Percentiles rank a stretch among this genome's conserved stretches.
phyloP scores from a whole-genome alignment of 2,888 invertebrate genomes.

The Idaea biselata region DNA sequence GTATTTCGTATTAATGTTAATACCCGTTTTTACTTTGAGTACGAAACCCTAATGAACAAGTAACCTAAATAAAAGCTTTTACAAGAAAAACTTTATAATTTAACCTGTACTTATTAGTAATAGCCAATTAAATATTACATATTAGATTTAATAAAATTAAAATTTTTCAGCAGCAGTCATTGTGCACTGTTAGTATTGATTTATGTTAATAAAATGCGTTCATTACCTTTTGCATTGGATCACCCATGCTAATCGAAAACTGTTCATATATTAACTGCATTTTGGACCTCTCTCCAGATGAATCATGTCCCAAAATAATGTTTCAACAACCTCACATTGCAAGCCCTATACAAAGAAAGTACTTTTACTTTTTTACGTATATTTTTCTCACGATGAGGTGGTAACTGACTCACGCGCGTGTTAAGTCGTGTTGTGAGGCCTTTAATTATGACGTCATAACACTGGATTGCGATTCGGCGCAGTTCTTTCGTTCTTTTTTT shows the following conservation, averaged over 20 bases:
- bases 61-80: too few relatives aligned
- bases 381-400: constrained; percentile 52
- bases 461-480: constrained; percentile 39
- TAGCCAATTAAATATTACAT: too few relatives aligned
- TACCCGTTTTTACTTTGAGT: too few relatives aligned
- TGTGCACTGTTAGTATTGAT: not conserved
- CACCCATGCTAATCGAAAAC: constrained; percentile 69
- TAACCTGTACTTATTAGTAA: too few relatives aligned
- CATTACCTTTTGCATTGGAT: constrained; percentile 60
- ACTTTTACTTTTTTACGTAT: constrained; percentile 74
- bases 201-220: not conserved
- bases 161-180: not conserved
- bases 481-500: constrained; percentile 44
- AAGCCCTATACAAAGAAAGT: constrained; percentile 71
- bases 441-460: constrained; percentile 74
- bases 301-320: constrained; percentile 68
- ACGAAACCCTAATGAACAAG: too few relatives aligned
- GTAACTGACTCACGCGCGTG: constrained; percentile 56
- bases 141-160: not conserved
- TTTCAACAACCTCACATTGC: constrained; percentile 56
- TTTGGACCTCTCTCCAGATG: constrained; percentile 66
- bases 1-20: too few relatives aligned
- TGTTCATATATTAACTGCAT: constrained; percentile 63
- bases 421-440: constrained; percentile 52
- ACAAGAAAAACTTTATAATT: too few relatives aligned